A percentile compares a stretch with the other conserved stretches of the same genome.
These are phyloP conservation scores for Acridotheres tristis DNA, from an alignment of 2,797 vertebrate genomes.

Conservation along the genomic window DNA sequence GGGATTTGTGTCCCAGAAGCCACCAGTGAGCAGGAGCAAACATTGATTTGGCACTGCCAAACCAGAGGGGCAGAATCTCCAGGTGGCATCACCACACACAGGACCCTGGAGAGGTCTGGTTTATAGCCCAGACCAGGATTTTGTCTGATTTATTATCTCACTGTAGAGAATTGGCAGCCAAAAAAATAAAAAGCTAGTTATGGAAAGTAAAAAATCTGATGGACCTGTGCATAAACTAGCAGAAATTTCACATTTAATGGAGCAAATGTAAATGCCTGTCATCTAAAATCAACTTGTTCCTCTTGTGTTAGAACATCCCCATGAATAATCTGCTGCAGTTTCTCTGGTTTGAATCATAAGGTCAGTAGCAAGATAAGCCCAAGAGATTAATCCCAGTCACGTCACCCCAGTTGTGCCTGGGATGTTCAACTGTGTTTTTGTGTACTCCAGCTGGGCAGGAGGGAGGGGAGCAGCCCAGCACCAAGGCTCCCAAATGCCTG, in stretches of 20 bases:
- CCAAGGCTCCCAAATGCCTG: not conserved
- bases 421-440: constrained; percentile 3
- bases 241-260: not conserved
- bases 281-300: not conserved
- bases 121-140: not conserved
- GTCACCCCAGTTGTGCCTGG: not conserved
- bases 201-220: not conserved
- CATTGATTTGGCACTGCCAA: not conserved
- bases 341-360: not conserved
- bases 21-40: not conserved
- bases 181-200: not conserved
- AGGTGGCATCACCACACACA: not conserved
- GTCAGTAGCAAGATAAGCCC: constrained; percentile 25
- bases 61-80: not conserved
- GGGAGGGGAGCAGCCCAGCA: not conserved
- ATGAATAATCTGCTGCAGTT: not conserved
- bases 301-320: not conserved
- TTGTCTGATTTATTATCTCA: not conserved
- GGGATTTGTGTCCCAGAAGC: not conserved
- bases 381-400: constrained; percentile 11
- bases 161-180: not conserved
- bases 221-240: not conserved
- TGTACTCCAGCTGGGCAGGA: not conserved
- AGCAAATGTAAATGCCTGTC: not conserved
- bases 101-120: not conserved